These are phyloP conservation scores for Agrilus planipennis DNA, from an alignment of 1,140 invertebrate genomes.

Conservation along the genomic window DNA sequence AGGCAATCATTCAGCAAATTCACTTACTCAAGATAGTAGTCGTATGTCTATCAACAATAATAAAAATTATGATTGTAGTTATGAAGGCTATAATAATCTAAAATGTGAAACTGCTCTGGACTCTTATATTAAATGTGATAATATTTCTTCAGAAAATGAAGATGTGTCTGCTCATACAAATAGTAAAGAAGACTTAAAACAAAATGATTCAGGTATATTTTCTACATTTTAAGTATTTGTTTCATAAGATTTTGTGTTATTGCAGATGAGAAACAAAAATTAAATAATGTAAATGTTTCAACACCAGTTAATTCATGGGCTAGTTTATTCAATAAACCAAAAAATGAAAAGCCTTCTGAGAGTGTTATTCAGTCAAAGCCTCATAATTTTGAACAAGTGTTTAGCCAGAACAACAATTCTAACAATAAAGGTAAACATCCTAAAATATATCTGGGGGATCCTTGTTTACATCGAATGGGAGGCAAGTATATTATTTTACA, in stretches of 20 bases:
- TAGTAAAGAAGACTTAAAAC: too few species aligned
- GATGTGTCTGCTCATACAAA: too few species aligned
- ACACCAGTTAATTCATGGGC: slow-evolving; percentile 27
- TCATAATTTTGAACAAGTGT: too few species aligned
- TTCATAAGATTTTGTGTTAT: too few species aligned
- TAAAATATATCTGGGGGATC: slow-evolving; percentile 39
- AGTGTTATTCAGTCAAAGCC: slow-evolving; percentile 5
- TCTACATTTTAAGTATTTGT: too few species aligned
- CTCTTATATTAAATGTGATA: slow-evolving; percentile 11
- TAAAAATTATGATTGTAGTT: neutral
- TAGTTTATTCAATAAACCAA: slow-evolving; percentile 24
- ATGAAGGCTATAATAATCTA: too few species aligned
- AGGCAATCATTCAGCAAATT: too few species aligned
- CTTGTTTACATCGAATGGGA: slow-evolving; percentile 50
- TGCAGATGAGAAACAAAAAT: slow-evolving; percentile 2
- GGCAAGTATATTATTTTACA: slow-evolving; percentile 33
- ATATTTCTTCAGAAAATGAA: slow-evolving; percentile 13
- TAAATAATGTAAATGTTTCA: slow-evolving; percentile 5
- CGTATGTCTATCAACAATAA: neutral
- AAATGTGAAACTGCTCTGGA: neutral
- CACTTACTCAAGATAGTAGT: neutral
- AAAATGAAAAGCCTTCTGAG: slow-evolving; percentile 1
- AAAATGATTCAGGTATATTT: too few species aligned
- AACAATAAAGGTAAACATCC: slow-evolving; percentile 24
- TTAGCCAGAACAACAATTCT: too few species aligned